phyloP scores from a whole-genome alignment of 2,113 vertebrate species.

The Mirza zaza region DNA sequence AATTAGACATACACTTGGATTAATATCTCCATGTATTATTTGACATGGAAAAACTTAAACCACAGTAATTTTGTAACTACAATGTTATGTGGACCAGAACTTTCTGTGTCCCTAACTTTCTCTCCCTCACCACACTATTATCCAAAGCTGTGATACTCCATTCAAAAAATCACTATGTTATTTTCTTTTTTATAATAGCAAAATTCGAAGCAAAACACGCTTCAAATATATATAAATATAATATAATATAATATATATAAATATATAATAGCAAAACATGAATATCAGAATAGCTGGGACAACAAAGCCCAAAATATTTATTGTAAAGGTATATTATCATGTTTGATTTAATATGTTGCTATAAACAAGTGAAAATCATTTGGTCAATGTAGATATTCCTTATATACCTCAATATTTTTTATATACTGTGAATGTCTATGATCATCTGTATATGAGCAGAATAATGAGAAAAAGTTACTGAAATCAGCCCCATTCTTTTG shows the following conservation, averaged over 20 bases:
- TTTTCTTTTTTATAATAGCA: not conserved
- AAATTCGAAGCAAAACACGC: not conserved
- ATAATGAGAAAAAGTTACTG: not conserved
- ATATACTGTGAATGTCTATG: not conserved
- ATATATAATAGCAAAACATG: not conserved
- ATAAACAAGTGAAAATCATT: not conserved
- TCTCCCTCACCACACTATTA: not conserved
- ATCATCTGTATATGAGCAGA: not conserved
- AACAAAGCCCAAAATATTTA: not conserved
- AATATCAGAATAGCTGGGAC: not conserved
- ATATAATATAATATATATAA: too few relatives aligned
- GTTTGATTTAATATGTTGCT: not conserved
- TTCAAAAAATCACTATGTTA: not conserved
- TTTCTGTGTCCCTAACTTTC: too few relatives aligned
- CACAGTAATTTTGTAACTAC: not conserved
- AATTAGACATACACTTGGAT: not conserved
- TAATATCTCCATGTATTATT: too few relatives aligned
- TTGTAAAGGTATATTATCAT: not conserved
- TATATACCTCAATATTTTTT: not conserved
- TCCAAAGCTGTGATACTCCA: not conserved
- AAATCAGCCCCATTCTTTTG: not conserved
- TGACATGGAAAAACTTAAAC: not conserved
- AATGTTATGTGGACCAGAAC: not conserved
- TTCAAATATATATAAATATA: too few relatives aligned
- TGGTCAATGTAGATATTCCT: not conserved